Evolutionary conservation across 2,113 vertebrate species (phyloP).

Genomic region (Charina bottae): DNA sequence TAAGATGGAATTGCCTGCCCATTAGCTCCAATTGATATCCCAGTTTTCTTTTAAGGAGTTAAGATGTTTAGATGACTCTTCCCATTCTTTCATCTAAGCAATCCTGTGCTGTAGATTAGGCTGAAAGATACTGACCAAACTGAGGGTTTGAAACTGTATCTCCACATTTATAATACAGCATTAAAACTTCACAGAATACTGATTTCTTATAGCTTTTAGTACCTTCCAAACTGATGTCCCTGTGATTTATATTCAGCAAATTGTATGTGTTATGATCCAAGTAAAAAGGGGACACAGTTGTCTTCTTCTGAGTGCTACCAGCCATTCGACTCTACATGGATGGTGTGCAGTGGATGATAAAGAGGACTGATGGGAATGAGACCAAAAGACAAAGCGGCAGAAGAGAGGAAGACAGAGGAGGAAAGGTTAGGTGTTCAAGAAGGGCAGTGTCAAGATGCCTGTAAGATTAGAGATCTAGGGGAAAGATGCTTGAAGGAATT

Average conservation of each 20-base stretch:
- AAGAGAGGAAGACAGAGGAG: not conserved
- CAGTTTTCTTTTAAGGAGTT: not conserved
- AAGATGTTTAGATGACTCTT: not conserved
- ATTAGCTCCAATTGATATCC: not conserved
- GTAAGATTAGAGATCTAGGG: not conserved
- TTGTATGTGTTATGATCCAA: not conserved
- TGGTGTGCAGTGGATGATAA: not conserved
- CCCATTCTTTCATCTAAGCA: not conserved
- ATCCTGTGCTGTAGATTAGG: not conserved
- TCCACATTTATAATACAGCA: not conserved
- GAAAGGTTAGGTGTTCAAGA: not conserved
- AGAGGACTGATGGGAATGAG: not conserved
- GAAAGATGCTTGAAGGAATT: not conserved
- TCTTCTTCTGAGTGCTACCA: not conserved
- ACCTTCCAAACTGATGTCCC: not conserved
- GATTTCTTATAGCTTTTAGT: not conserved
- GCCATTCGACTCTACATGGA: fast-evolving
- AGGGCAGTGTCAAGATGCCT: not conserved
- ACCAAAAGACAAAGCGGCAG: not conserved
- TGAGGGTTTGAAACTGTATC: not conserved
- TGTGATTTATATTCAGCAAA: not conserved
- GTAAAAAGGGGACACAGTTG: not conserved
- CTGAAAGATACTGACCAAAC: not conserved
- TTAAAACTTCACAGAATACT: not conserved
- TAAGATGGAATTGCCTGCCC: not conserved